Conservation (phyloP, 2,888 invertebrate species). For the Stenodema calcarata region DNA sequence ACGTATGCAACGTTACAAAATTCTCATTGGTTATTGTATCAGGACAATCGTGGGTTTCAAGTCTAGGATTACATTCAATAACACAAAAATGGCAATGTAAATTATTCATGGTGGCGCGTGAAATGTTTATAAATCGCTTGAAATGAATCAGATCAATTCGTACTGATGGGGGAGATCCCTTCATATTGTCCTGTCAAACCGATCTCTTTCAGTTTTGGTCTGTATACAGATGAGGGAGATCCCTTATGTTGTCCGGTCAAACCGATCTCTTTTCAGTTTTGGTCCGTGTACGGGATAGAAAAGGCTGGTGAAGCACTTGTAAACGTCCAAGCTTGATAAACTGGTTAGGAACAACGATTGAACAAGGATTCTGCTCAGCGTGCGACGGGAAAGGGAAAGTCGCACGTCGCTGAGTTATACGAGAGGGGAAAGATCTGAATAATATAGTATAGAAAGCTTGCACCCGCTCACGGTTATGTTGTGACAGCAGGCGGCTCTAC, state of each 20-base stretch:
- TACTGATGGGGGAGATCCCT: no score
- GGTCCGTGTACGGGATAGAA: not conserved
- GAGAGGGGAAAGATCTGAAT: not conserved
- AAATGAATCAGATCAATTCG: no score
- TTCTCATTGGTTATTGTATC: no score
- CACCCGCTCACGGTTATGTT: not conserved
- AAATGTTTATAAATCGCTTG: no score
- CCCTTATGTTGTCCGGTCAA: not conserved
- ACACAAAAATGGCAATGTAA: no score
- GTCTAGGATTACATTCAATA: no score
- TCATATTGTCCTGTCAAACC: not conserved
- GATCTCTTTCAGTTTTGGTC: not conserved
- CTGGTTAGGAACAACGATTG: not conserved
- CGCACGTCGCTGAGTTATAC: constrained; percentile 12
- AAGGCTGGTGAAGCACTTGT: constrained; percentile 1
- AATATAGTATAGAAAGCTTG: not conserved
- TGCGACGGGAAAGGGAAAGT: constrained; percentile 33
- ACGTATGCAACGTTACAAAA: no score
- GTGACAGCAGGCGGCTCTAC: not conserved
- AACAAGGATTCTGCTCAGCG: not conserved
- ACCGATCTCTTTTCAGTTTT: not conserved
- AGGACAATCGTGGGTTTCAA: no score
- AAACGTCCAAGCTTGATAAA: not conserved
- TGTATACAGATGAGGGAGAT: no score
- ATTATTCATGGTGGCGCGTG: no score